phyloP scores from a whole-genome alignment of 35 echinoderm and acorn worm species.

The Lytechinus variegatus region DNA sequence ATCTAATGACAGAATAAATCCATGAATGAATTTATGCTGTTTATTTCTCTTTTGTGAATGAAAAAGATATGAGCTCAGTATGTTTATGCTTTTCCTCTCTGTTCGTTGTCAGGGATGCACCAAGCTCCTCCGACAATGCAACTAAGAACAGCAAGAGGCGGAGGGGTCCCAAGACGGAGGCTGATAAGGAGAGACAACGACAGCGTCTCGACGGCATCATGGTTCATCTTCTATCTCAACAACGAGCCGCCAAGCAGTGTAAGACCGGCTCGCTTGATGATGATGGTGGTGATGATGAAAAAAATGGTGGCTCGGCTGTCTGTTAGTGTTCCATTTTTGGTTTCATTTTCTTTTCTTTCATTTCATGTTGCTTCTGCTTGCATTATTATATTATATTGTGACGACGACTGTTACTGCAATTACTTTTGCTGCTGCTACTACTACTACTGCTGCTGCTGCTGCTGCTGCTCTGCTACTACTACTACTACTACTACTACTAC shows the following conservation, averaged over 20 bases:
- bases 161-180: background rate
- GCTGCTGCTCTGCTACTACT: no score
- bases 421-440: no score
- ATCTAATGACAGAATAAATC: no score
- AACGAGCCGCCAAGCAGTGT: constrained; percentile 38
- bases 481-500: no score
- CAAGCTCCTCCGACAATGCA: background rate
- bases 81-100: background rate
- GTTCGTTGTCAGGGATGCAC: background rate
- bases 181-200: constrained; percentile 5
- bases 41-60: no score
- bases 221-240: background rate
- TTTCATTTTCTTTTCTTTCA: constrained; percentile 26
- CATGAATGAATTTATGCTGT: no score
- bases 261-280: background rate
- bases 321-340: constrained; percentile 46
- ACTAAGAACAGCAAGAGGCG: background rate
- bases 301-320: constrained; percentile 28
- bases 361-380: constrained; percentile 7
- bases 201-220: constrained; percentile 32
- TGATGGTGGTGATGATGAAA: constrained; percentile 8
- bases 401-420: background rate
- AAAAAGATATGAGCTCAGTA: no score
- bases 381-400: background rate
- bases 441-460: no score